These are phyloP conservation scores for Amphiprion percula DNA, from an alignment of 2,113 vertebrate genomes.

Conservation along the genomic window DNA sequence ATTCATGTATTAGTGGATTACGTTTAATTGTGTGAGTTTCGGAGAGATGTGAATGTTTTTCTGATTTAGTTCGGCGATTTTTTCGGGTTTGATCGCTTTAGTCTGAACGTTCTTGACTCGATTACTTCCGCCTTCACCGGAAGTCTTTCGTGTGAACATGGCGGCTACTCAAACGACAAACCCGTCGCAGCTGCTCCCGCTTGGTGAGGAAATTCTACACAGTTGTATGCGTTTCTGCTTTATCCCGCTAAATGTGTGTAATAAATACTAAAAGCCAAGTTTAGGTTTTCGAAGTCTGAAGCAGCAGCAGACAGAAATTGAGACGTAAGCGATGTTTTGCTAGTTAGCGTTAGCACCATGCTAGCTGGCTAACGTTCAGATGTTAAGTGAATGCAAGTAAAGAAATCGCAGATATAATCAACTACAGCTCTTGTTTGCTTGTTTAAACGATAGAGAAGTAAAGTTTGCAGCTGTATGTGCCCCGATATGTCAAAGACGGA, in stretches of 20 bases:
- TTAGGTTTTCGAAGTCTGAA: rapidly evolving
- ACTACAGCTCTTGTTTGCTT: no score
- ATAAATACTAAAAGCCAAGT: rapidly evolving
- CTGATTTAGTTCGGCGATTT: no score
- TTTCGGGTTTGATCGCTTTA: constrained; percentile 37
- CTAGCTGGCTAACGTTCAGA: neutral
- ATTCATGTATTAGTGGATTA: no score
- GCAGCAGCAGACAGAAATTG: neutral
- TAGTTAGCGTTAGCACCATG: constrained; percentile 32
- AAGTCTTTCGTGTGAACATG: constrained; percentile 78
- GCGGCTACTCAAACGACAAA: constrained; percentile 89
- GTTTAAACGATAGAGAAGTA: no score
- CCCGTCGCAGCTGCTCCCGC: constrained; percentile 92
- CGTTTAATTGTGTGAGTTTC: no score
- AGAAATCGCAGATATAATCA: no score
- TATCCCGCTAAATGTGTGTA: rapidly evolving
- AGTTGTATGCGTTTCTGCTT: rapidly evolving
- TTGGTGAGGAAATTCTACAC: constrained; percentile 83
- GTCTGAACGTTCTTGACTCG: constrained; percentile 38
- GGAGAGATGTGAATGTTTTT: no score
- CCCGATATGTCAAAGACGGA: no score
- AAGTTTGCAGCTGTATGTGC: no score
- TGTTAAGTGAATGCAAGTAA: no score
- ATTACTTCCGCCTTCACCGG: constrained; percentile 60
- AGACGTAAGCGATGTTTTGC: neutral